Base-by-base conservation (phyloP, 2,888 invertebrate genomes). In the Nematopogon swammerdamellus region DNA sequence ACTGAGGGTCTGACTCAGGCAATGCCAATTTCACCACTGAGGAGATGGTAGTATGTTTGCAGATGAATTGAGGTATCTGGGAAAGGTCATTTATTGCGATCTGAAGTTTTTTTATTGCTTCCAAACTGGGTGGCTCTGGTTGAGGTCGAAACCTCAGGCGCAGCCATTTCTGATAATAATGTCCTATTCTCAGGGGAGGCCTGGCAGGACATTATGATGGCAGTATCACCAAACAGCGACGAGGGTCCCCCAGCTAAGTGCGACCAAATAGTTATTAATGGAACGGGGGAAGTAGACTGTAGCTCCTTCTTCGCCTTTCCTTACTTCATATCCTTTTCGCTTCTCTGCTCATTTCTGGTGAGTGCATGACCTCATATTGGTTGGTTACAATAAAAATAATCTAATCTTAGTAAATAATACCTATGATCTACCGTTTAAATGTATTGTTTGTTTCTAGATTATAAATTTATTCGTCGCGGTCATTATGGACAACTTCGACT, bases 401-500 rank as follows among this genome's bases (percentile, higher is more conserved):
- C n/a, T n/a, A n/a, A n/a, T n/a, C n/a, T n/a, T n/a, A 25, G 5
- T 4, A 25, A 25, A 25, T 25, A 8, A 8, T 25, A 25, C 25
- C 4, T 6, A 25, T 25, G n/a, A n/a, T n/a, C n/a, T n/a, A n/a
- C n/a, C n/a, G n/a, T 20, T 19, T 42, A 20, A 29, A 19, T 18
- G 45, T 47, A 30, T 11, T 48, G n/a, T 4, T 43, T 8, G 54
- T 80, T 82, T 44, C 71, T n/a, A 97, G 95, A 97, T 99, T 64
- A 97, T 99, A 62, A 99, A 99, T 75, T 84, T 99, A 55, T 99
- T 99, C 77, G 98, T 99, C 50, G 99, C 99, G 54, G 99, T 99
- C 58, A 97, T 98, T 63, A 98, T 98, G 97, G 99, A 99, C 68
- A 99, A 99, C 73, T 99, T 99, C 70, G 99, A 99, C 74, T 99